Evolutionary conservation across 2,888 invertebrate genomes (phyloP), one percentile per base, ranked within the genome.

Genomic region (Drosophila villosipedis): DNA sequence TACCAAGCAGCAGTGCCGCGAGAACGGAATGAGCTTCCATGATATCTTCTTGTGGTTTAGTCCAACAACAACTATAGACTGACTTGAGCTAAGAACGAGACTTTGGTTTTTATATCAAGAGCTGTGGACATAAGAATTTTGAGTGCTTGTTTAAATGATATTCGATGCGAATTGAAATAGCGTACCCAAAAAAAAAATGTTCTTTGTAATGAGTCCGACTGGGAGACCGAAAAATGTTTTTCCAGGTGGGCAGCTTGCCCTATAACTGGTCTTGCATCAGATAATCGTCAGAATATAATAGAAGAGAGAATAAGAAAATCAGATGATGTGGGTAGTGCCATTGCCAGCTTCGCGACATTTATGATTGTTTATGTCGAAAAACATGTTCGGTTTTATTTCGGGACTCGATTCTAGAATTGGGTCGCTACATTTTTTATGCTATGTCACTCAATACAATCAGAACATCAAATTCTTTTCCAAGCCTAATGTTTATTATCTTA

Each of bases 41-140:
- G 53, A n/a, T 82, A n/a, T 60, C 12, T 25, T 22, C 57, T 43
- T 57, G 70, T 62, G 72, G 64, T 30, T 73, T 95, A 65, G 35
- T 59, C 39, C 50, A 64, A 49, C 14, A 39, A 43, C 61, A 54
- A 31, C 12, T 37, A 10, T 33, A 55, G 70, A 89, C 84, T 86
- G 73, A 82, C 9, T 65, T 63, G n/a, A 49, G 50, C 14, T 12
- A 19, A 43, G 43, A 7, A n/a, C 33, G 12, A 5, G 14, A 2
- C 19, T 37, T 35, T 19, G 28, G 57, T 47, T 78, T 85, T 80
- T 85, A 89, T 89, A 86, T 37, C 52, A 30, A 6, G 22, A 54
- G 60, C 61, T 43, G 37, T 33, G 43, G 31, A 47, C 9, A 25
- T 16, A 19, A 43, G 6, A 49, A 35, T 16, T 43, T 28, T 28